A percentile compares a stretch with the other conserved stretches of the same genome.
Evolutionary conservation across 2,797 vertebrate species (phyloP).

Genomic region (Borostomias antarcticus): DNA sequence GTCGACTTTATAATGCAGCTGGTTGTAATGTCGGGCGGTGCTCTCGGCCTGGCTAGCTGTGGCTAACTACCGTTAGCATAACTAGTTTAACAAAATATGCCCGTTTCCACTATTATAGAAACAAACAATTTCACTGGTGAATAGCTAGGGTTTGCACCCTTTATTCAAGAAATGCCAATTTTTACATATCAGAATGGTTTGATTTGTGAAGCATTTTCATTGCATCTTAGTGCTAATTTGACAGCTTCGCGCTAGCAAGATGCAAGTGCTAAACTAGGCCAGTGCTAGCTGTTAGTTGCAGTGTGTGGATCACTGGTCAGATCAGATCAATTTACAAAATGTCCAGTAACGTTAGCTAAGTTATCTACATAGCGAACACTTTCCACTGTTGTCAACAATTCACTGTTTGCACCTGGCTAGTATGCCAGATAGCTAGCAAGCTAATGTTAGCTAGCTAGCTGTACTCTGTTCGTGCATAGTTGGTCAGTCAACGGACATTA

Average conservation of each 20-base stretch:
- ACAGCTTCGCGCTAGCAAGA: no score
- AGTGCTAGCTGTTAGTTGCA: no score
- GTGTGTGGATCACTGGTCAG: no score
- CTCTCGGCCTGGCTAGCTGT: constrained; percentile 27
- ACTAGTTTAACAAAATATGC: no score
- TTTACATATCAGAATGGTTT: neutral
- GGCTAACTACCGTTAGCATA: constrained; percentile 13
- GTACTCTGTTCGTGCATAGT: no score
- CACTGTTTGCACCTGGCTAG: neutral
- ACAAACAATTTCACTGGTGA: neutral
- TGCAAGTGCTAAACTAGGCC: no score
- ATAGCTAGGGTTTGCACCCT: neutral
- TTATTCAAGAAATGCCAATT: neutral
- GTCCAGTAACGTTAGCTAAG: neutral
- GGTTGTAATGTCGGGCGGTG: neutral
- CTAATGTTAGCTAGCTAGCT: neutral
- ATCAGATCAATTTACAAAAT: no score
- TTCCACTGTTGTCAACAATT: neutral
- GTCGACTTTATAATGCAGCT: neutral
- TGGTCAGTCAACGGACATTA: no score
- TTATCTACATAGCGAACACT: no score
- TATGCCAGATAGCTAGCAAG: neutral
- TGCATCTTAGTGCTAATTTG: no score
- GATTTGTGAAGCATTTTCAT: neutral
- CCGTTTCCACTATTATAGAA: neutral